Percentiles rank a stretch among this genome's conserved stretches.
phyloP scores from a whole-genome alignment of 2,797 vertebrate genomes.

The Squalus acanthias region DNA sequence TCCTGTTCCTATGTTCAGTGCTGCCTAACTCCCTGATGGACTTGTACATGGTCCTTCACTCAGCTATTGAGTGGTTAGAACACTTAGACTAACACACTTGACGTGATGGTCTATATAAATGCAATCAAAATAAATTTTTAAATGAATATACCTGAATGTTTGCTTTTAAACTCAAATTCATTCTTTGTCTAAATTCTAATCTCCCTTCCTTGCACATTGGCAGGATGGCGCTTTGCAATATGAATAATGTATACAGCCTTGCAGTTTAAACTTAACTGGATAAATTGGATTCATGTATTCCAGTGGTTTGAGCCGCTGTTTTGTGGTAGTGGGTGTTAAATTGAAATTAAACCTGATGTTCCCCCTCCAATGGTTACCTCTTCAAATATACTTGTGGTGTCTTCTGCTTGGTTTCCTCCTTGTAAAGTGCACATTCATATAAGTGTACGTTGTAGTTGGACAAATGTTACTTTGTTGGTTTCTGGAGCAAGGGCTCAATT shows the following conservation, averaged over 20 bases:
- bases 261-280: background rate
- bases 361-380: background rate
- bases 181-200: background rate
- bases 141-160: background rate
- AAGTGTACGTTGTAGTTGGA: background rate
- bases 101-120: background rate
- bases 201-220: background rate
- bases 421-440: background rate
- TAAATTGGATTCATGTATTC: background rate
- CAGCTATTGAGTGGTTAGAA: background rate
- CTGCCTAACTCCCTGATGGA: too few species aligned
- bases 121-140: background rate
- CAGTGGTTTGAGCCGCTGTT: background rate
- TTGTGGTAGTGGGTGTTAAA: background rate
- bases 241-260: background rate
- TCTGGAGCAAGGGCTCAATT: background rate
- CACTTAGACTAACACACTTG: background rate
- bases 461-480: background rate
- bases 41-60: background rate
- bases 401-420: background rate
- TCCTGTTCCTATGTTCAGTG: too few species aligned
- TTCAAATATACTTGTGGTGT: background rate
- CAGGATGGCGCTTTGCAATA: background rate
- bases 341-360: background rate
- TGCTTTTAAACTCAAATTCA: background rate